Evolutionary conservation across 2,113 vertebrate species (phyloP).

Genomic region (Tichodroma muraria): DNA sequence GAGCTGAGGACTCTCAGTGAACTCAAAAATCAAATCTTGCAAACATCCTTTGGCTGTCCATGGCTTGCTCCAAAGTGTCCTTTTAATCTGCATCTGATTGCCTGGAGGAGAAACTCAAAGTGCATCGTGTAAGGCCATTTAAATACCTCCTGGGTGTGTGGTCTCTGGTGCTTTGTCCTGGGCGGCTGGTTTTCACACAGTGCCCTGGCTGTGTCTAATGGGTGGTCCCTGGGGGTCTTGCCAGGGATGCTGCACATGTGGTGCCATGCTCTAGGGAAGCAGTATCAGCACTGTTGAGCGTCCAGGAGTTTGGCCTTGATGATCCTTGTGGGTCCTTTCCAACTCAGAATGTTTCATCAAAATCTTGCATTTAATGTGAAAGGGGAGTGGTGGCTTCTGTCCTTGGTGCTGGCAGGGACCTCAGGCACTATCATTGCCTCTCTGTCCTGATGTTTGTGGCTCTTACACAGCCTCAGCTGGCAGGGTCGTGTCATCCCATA

Average conservation of each 20-base stretch:
- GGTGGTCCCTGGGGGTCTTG: neutral
- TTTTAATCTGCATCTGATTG: neutral
- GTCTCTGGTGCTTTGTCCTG: neutral
- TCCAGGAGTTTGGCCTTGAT: neutral
- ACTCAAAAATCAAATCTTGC: neutral
- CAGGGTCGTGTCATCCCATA: neutral
- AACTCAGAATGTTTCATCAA: neutral
- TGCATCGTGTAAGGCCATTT: neutral
- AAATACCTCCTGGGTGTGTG: neutral
- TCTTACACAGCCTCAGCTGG: neutral
- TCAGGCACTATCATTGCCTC: accelerated
- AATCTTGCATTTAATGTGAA: neutral
- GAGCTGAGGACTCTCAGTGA: neutral
- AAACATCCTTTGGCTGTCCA: neutral
- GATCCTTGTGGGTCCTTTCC: neutral
- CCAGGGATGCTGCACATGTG: accelerated
- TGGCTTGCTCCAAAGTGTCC: neutral
- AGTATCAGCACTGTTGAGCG: neutral
- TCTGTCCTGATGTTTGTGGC: neutral
- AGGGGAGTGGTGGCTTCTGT: neutral
- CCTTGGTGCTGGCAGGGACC: too few species aligned
- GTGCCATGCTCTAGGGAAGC: neutral
- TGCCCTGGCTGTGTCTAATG: neutral
- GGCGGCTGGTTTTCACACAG: neutral
- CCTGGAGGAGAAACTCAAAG: neutral